These are phyloP conservation scores for Eupleurogrammus muticus DNA, from an alignment of 2,797 vertebrate species.

Conservation along the genomic window DNA sequence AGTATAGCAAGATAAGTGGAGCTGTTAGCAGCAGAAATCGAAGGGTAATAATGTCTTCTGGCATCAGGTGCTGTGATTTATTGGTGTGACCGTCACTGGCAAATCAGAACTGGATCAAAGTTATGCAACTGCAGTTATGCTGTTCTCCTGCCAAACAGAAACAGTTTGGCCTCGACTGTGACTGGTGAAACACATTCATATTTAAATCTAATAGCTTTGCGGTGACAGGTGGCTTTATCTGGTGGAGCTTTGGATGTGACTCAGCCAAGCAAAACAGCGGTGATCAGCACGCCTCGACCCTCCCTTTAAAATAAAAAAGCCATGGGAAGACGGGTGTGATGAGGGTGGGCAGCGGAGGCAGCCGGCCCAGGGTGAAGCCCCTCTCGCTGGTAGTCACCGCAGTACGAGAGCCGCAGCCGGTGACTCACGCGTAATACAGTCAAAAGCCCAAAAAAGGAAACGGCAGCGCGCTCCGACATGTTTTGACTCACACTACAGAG, in stretches of 20 bases:
- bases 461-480: slow-evolving; percentile 44
- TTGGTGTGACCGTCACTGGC: not conserved
- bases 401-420: slow-evolving; percentile 48
- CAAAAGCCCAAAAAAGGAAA: slow-evolving; percentile 82
- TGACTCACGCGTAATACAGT: slow-evolving; percentile 75
- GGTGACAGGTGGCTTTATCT: slow-evolving; percentile 25
- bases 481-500: slow-evolving; percentile 71
- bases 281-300: not conserved
- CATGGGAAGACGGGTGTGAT: not conserved
- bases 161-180: not conserved
- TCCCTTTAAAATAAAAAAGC: too few species aligned
- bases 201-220: slow-evolving; percentile 2
- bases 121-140: slow-evolving; percentile 23
- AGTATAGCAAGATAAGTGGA: too few species aligned
- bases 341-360: slow-evolving; percentile 29
- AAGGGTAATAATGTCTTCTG: not conserved
- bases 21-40: not conserved
- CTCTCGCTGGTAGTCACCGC: slow-evolving; percentile 47
- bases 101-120: not conserved
- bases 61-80: not conserved
- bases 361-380: slow-evolving; percentile 36
- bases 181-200: not conserved
- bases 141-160: slow-evolving; percentile 29
- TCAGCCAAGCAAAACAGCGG: slow-evolving; percentile 1
- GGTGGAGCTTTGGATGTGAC: slow-evolving; percentile 1